Percentiles rank a stretch among this genome's conserved stretches.
These are phyloP conservation scores for Typhlichthys subterraneus DNA, from an alignment of 2,797 vertebrate genomes.

Conservation along the genomic window DNA sequence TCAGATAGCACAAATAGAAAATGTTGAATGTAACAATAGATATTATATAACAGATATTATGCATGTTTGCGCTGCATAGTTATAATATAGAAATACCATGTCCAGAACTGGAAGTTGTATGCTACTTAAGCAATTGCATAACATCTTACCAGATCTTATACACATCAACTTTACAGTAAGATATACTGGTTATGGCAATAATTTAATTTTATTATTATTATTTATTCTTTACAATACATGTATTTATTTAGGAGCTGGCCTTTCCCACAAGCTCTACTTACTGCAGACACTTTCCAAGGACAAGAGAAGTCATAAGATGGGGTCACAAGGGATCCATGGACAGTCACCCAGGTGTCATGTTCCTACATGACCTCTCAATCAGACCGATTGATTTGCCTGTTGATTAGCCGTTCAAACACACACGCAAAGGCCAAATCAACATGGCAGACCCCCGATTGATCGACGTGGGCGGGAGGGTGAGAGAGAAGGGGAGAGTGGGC, in stretches of 20 bases:
- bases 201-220: too few relatives aligned
- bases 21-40: too few relatives aligned
- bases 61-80: too few relatives aligned
- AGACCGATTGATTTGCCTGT: slow-evolving; percentile 69
- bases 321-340: slow-evolving; percentile 49
- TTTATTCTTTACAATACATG: too few relatives aligned
- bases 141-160: too few relatives aligned
- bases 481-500: slow-evolving; percentile 14
- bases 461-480: slow-evolving; percentile 19
- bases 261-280: neutral
- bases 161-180: too few relatives aligned
- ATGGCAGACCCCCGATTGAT: slow-evolving; percentile 43
- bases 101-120: too few relatives aligned
- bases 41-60: too few relatives aligned
- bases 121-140: too few relatives aligned
- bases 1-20: too few relatives aligned
- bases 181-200: too few relatives aligned
- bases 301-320: slow-evolving; percentile 21
- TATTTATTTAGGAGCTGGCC: neutral
- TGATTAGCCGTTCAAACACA: slow-evolving; percentile 65
- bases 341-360: slow-evolving; percentile 64
- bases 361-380: slow-evolving; percentile 72
- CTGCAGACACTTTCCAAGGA: slow-evolving; percentile 7
- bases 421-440: slow-evolving; percentile 53
- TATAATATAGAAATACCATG: too few relatives aligned